These are phyloP conservation scores for Macrosiphum euphorbiae DNA, from an alignment of 2,888 invertebrate genomes.

Conservation along the genomic window DNA sequence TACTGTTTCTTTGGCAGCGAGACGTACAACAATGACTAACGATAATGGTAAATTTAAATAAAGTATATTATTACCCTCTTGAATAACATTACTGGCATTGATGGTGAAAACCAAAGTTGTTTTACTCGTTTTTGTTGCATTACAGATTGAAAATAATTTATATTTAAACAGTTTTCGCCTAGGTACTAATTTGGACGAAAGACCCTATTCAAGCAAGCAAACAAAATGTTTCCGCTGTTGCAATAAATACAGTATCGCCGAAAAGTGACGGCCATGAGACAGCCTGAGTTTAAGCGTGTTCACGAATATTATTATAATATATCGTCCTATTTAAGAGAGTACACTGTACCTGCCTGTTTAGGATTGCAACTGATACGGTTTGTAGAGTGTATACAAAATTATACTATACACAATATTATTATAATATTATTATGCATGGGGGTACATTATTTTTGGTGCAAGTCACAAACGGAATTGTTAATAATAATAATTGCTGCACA, in stretches of 20 bases:
- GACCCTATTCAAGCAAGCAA: not conserved
- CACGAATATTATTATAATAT: not conserved
- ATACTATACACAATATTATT: not conserved
- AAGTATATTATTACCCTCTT: not conserved
- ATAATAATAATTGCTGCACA: not conserved
- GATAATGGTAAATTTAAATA: constrained; percentile 1
- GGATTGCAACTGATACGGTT: not conserved
- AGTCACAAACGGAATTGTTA: constrained; percentile 43
- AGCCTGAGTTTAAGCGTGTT: not conserved
- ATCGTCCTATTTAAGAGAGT: not conserved
- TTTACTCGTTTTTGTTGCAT: not conserved
- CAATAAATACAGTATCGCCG: not conserved
- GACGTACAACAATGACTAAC: not conserved
- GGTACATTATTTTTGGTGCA: constrained; percentile 4
- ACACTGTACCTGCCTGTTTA: not conserved
- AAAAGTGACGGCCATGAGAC: not conserved
- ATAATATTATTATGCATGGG: not conserved
- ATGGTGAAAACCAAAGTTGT: not conserved
- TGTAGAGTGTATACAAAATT: not conserved
- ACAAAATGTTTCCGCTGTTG: not conserved
- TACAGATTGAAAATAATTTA: not conserved
- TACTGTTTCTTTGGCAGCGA: not conserved
- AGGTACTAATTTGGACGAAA: not conserved
- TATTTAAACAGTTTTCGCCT: not conserved
- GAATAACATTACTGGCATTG: not conserved